Base-by-base conservation (phyloP, 2,113 vertebrate species). In the Leuciscus idus region DNA sequence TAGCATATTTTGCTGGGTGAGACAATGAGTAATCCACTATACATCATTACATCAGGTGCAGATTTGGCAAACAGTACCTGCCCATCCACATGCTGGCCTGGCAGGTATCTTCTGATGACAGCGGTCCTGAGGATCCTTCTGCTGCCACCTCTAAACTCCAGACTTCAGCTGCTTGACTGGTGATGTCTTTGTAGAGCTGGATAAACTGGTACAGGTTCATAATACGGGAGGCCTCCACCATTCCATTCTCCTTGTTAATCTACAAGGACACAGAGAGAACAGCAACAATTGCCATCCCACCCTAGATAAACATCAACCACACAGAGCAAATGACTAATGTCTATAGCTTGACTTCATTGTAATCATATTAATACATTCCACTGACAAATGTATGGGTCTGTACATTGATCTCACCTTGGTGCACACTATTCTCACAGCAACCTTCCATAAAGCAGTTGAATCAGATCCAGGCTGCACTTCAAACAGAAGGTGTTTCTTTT, bases 181-280 rank as follows among this genome's bases (percentile, higher is more conserved):
- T 99, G 92, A 99, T 95, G 90, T 99, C 98, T 83, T 95, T 97
- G 92, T 99, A 98, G 76, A 99, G 96, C 86, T 99, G 98, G 91
- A 96, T 94, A 91, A 99, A 99, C 94, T 99, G 98, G 94, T 98
- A 99, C 52, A 99, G 94, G 93, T 99, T 99, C 97, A 99, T 97
- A 92, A 99, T 98, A 73, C 98, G 94, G 0, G 97, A 97, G 17
- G 96, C 97, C 92, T 99, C 98, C 89, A 99, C 93, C 85, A 94
- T 94, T 36, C 97, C 98, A 26, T 88, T 96, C 88, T 96, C 96
- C 91, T 99, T 99, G 93, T 99, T 99, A 93, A 99, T 98, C 98
- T 99, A 90, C 85, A 85, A 48, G 30, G 13, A 84, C 28, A 61
- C 17, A 52, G 9, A 59, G 26, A 48, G 19, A 72, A 12, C 9